Conservation (phyloP, 2,113 vertebrate genomes). For the Coptodon rendalli region DNA sequence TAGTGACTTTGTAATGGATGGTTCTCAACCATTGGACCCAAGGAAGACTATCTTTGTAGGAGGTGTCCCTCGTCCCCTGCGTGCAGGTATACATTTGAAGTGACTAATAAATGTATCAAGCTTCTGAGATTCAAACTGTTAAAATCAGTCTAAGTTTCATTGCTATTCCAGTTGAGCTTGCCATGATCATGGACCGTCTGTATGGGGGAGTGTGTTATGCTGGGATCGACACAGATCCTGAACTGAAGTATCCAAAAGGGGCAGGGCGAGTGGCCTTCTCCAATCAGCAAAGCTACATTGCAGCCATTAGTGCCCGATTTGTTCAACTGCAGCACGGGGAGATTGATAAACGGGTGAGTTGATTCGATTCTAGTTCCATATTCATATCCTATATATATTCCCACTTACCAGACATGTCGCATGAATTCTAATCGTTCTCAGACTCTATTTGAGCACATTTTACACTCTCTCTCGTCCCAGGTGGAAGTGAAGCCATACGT, state of each 20-base stretch:
- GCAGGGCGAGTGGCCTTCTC: conserved; percentile 97
- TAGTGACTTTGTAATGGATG: conserved; percentile 99
- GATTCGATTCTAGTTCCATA: not conserved
- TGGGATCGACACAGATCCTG: conserved; percentile 97
- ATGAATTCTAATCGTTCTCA: not conserved
- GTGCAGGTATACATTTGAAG: conserved; percentile 80
- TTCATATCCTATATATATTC: not conserved
- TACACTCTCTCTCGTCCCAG: conserved; percentile 57
- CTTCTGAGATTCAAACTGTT: not conserved
- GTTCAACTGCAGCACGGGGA: conserved; percentile 99
- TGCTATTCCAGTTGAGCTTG: conserved; percentile 85
- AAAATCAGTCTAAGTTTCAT: not conserved
- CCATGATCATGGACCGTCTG: conserved; percentile 99
- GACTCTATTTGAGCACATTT: not conserved
- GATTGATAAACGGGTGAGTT: conserved; percentile 99
- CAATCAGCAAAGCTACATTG: conserved; percentile 99
- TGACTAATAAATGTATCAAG: not conserved
- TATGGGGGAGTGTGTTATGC: conserved; percentile 98
- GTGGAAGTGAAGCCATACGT: conserved; percentile 99
- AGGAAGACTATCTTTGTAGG: conserved; percentile 99
- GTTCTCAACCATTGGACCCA: conserved; percentile 96
- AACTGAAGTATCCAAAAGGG: conserved; percentile 98
- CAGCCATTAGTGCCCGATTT: conserved; percentile 99
- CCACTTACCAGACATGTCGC: not conserved
- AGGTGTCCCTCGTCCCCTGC: conserved; percentile 93